These are phyloP conservation scores for Macropodus opercularis DNA, from an alignment of 2,797 vertebrate genomes.

Conservation along the genomic window DNA sequence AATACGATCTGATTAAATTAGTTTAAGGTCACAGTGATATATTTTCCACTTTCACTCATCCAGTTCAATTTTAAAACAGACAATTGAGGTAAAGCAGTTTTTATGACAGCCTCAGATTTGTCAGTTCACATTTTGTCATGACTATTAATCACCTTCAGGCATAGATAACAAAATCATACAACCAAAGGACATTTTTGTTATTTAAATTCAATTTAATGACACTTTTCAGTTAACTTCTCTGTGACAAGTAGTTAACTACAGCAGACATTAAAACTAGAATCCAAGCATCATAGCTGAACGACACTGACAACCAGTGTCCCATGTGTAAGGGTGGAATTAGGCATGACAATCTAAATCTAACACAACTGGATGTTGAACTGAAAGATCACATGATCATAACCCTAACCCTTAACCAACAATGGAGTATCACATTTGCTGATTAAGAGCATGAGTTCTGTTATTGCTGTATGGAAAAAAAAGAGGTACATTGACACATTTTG, in stretches of 20 bases:
- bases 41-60: background rate
- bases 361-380: too few species aligned
- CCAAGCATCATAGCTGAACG: too few species aligned
- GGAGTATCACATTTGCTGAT: too few species aligned
- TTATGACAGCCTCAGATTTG: background rate
- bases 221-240: background rate
- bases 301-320: too few species aligned
- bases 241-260: background rate
- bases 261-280: background rate
- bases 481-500: too few species aligned
- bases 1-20: conserved; percentile 2
- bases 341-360: too few species aligned
- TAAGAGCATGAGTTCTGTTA: too few species aligned
- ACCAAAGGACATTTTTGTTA: background rate
- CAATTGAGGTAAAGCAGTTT: background rate
- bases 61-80: conserved; percentile 1
- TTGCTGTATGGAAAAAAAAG: too few species aligned
- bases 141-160: background rate
- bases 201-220: background rate
- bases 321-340: too few species aligned
- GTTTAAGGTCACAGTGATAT: conserved; percentile 11
- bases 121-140: conserved; percentile 8
- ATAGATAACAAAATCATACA: background rate
- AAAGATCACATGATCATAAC: too few species aligned
- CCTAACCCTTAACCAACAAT: too few species aligned